A percentile compares a stretch with the other conserved stretches of the same genome.
These are phyloP conservation scores for Stenurella melanura DNA, from an alignment of 2,888 invertebrate genomes.

Conservation along the genomic window DNA sequence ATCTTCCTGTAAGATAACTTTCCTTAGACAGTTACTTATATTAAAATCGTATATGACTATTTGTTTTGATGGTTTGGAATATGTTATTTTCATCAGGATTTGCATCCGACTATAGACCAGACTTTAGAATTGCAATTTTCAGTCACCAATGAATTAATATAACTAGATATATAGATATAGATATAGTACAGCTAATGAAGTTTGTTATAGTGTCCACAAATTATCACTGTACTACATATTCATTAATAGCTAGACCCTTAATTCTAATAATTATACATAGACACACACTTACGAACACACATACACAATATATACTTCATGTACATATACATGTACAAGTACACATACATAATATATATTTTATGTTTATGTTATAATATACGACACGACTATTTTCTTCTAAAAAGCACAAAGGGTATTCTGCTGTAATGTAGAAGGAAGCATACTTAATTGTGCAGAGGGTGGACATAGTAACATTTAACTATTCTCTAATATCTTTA, in stretches of 20 bases:
- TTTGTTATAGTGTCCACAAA: neutral
- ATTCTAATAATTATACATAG: neutral
- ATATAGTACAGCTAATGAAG: conserved; percentile 23
- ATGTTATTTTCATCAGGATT: conserved; percentile 34
- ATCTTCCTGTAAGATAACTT: conserved; percentile 10
- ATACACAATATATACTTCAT: neutral
- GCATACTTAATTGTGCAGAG: conserved; percentile 46
- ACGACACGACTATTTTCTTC: conserved; percentile 1
- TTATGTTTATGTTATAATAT: neutral
- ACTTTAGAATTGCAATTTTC: conserved; percentile 49
- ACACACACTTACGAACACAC: neutral
- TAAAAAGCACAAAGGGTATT: conserved; percentile 26
- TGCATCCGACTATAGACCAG: conserved; percentile 46
- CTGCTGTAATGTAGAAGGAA: conserved; percentile 38
- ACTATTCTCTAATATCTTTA: conserved; percentile 46
- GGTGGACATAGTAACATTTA: conserved; percentile 50
- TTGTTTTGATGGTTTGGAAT: neutral
- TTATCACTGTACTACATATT: conserved; percentile 3
- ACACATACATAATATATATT: neutral
- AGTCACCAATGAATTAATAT: conserved; percentile 38
- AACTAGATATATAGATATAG: conserved; percentile 34
- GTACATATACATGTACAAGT: neutral
- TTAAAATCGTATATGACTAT: neutral
- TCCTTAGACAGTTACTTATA: neutral
- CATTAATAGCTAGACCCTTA: neutral